Evolutionary conservation across 2,888 invertebrate species (phyloP).

Genomic region (Pachycephus smyrnensis): DNA sequence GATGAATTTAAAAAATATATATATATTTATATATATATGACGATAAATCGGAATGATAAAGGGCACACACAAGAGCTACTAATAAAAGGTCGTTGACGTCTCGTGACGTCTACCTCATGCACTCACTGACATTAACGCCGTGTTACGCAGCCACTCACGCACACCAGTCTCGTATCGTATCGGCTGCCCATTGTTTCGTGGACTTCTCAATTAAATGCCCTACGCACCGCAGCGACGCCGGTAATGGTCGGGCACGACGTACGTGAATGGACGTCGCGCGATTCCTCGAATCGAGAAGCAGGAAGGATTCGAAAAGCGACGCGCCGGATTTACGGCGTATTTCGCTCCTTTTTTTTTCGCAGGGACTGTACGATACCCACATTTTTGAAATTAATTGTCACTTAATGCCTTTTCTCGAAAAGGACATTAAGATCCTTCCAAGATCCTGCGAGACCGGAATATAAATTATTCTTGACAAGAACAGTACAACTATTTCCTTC

Average conservation of each 20-base stretch:
- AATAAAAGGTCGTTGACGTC: constrained; percentile 53
- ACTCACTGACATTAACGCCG: constrained; percentile 8
- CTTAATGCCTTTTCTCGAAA: constrained; percentile 57
- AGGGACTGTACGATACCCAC: background rate
- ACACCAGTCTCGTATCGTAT: constrained; percentile 21
- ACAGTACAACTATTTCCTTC: background rate
- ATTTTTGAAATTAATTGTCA: constrained; percentile 50
- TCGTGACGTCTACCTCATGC: constrained; percentile 37
- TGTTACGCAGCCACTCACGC: background rate
- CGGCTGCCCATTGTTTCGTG: constrained; percentile 40
- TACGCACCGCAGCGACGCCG: constrained; percentile 29
- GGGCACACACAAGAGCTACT: constrained; percentile 22
- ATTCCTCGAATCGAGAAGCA: constrained; percentile 61
- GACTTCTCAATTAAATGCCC: constrained; percentile 54
- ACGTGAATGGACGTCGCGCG: constrained; percentile 41
- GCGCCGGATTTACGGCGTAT: background rate
- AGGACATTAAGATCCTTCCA: constrained; percentile 45
- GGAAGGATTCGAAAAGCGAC: constrained; percentile 46
- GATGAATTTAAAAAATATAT: background rate
- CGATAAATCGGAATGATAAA: constrained; percentile 49
- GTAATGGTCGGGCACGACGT: constrained; percentile 23
- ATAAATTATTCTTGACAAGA: background rate
- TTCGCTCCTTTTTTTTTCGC: background rate
- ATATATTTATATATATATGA: constrained; percentile 29
- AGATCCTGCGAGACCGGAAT: too few relatives aligned